These are phyloP conservation scores for Acipenser transmontanus DNA, from an alignment of 2,797 vertebrate species.

Conservation along the genomic window DNA sequence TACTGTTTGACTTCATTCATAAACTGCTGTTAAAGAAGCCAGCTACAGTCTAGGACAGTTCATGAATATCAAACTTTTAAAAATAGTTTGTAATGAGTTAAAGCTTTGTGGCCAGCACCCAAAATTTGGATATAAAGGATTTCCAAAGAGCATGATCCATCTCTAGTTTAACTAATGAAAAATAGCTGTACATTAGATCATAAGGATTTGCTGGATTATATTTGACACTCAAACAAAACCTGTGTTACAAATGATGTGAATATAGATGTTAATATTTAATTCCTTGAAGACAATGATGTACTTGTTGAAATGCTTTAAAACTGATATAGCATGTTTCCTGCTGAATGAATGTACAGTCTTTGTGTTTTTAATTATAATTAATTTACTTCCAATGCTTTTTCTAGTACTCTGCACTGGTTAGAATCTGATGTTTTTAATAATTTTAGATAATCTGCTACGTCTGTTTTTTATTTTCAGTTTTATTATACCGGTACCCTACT, in stretches of 20 bases:
- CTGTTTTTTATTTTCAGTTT: constrained; percentile 2
- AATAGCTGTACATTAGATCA: too few relatives aligned
- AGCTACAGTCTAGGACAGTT: background rate
- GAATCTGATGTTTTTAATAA: background rate
- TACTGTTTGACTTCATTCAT: too few relatives aligned
- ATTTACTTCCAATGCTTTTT: background rate
- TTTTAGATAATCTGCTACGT: constrained; percentile 5
- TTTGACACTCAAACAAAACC: background rate
- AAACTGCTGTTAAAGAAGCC: too few relatives aligned
- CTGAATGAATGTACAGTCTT: constrained; percentile 4
- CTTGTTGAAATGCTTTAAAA: background rate
- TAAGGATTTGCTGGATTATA: background rate
- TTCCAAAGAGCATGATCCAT: background rate
- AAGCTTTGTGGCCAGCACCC: too few relatives aligned
- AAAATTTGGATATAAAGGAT: background rate
- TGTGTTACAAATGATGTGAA: constrained; percentile 10
- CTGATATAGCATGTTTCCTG: constrained; percentile 8
- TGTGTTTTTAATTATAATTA: background rate
- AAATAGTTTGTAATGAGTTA: too few relatives aligned
- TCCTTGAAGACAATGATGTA: background rate
- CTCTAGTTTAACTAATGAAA: background rate
- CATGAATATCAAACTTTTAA: too few relatives aligned
- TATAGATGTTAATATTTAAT: constrained; percentile 18
- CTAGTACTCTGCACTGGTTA: constrained; percentile 12
- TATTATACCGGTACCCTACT: background rate